Base-by-base conservation (phyloP, 1,140 invertebrate genomes). In the Trichoplusia ni region DNA sequence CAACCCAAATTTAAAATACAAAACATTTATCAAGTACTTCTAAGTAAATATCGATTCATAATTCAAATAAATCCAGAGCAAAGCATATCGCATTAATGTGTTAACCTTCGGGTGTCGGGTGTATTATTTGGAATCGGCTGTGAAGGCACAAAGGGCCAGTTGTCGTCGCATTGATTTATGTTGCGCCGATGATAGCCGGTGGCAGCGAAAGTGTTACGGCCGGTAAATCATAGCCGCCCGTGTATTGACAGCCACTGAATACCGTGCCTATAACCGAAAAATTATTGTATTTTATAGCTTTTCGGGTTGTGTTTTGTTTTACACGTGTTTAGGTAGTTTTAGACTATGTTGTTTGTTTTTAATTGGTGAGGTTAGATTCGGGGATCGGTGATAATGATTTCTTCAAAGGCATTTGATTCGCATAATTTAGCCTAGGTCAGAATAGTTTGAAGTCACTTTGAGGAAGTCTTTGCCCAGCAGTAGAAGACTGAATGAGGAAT, bases 241-340 rank as follows among this genome's bases (percentile, higher is more conserved):
- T 81, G 84, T 85, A 89, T 89, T 89, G 86, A 89, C 86, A 89
- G 76, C 77, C 73, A 56, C 77, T 84, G 86, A 89, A 85, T 80
- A 77, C 77, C 68, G 73, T 81, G 64, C 81, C 83, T 85, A 82
- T 79, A 78, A 14, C 35, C 62, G 65, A 67, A 58, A 75, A 78
- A 77, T 69, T 80, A 79, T 78, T 77, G 65, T 74, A 61, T 75
- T 82, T 73, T 69, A n/a, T n/a, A n/a, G n/a, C n/a, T n/a, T n/a
- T n/a, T n/a, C n/a, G n/a, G n/a, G n/a, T n/a, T n/a, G n/a, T 67
- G 47, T 42, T 14, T 29, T 42, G 23, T 31, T 58, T 33, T 23
- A 40, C 37, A 23, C 25, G 19, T 31, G 8, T 35, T 53, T 53
- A 16, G 7, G 35, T 56, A n/a, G 37, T 38, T 56, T 58, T 19